These are phyloP conservation scores for Frankliniella fusca DNA, from an alignment of 2,888 invertebrate species.

Conservation along the genomic window DNA sequence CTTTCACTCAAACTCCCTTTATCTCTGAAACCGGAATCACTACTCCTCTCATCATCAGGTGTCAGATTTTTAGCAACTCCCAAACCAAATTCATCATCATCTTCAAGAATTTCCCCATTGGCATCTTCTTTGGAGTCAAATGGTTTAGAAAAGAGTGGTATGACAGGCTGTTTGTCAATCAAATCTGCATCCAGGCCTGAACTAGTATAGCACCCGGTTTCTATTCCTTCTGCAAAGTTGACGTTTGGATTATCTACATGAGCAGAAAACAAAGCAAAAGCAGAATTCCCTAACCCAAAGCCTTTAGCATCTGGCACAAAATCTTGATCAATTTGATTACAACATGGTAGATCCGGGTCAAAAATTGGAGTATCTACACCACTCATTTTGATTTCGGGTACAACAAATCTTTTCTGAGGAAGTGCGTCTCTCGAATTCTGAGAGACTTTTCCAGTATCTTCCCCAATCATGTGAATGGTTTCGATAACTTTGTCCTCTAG, in stretches of 20 bases:
- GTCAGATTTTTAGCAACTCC: conserved; percentile 47
- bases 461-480: neutral
- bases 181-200: neutral
- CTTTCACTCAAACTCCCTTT: conserved; percentile 47
- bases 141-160: neutral
- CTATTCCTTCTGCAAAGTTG: neutral
- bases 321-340: neutral
- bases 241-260: neutral
- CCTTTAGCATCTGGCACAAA: neutral
- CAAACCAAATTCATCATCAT: conserved; percentile 44
- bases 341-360: neutral
- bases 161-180: neutral
- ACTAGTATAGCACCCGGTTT: neutral
- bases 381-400: neutral
- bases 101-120: conserved; percentile 40
- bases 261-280: neutral
- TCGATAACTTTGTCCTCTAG: neutral
- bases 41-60: conserved; percentile 51
- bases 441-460: neutral
- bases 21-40: conserved; percentile 51
- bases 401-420: neutral
- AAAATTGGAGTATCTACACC: neutral
- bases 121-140: neutral
- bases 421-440: neutral
- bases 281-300: neutral